Conservation (phyloP, 2,797 vertebrate species). For the Clarias platycephalus region DNA sequence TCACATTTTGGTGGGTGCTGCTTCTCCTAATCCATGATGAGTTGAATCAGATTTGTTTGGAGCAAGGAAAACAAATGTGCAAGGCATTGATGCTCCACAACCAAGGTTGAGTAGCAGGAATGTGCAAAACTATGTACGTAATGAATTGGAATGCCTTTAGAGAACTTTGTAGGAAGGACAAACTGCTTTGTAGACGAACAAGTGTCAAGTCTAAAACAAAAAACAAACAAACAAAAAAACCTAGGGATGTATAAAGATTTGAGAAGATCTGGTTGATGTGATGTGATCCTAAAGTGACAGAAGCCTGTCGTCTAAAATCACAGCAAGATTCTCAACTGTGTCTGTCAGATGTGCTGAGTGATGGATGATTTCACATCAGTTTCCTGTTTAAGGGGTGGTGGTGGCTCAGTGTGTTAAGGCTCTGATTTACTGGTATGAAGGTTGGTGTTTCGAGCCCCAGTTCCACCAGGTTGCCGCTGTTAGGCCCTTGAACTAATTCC, state of each 20-base stretch:
- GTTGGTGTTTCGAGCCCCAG: too few species aligned
- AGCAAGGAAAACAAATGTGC: too few species aligned
- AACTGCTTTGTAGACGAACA: neutral
- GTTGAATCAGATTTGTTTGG: neutral
- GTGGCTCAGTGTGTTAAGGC: too few species aligned
- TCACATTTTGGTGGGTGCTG: neutral
- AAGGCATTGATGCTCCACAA: neutral
- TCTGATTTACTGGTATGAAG: too few species aligned
- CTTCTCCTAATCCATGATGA: neutral
- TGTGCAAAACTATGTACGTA: neutral
- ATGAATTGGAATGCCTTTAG: neutral
- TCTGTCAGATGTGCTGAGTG: neutral
- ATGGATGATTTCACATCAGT: neutral
- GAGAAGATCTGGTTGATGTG: neutral
- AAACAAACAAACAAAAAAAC: too few species aligned
- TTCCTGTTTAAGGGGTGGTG: too few species aligned
- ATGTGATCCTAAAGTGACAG: constrained; percentile 9
- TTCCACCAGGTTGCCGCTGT: too few species aligned
- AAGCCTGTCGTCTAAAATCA: neutral
- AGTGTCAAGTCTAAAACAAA: neutral
- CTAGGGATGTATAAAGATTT: neutral
- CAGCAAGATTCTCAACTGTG: neutral
- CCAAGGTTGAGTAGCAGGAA: neutral
- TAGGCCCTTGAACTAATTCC: too few species aligned
- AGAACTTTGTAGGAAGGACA: neutral